These are phyloP conservation scores for Benitochromis conjunctus DNA, from an alignment of 2,113 vertebrate genomes.

Conservation along the genomic window DNA sequence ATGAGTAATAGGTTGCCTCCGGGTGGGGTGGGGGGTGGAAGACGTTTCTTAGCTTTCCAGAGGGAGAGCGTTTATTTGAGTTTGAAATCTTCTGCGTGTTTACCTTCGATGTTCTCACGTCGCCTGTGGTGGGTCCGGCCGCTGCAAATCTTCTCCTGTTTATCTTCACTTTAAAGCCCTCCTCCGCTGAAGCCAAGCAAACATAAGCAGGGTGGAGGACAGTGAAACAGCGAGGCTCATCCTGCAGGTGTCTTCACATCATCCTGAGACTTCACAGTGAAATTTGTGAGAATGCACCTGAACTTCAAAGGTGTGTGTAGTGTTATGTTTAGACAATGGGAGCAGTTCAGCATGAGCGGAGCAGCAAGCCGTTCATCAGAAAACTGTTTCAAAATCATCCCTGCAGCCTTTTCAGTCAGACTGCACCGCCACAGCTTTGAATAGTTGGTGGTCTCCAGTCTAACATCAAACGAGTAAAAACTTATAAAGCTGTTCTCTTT, in stretches of 20 bases:
- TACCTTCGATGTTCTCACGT: not conserved
- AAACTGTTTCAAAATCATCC: not conserved
- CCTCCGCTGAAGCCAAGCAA: not conserved
- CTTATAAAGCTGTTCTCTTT: not conserved
- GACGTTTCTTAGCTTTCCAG: not conserved
- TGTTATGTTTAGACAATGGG: conserved; percentile 10
- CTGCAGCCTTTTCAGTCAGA: not conserved
- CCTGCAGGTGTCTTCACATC: not conserved
- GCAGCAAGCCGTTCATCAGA: not conserved
- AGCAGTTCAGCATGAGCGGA: not conserved
- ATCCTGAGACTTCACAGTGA: not conserved
- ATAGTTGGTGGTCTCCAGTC: not conserved
- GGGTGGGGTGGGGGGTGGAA: not conserved
- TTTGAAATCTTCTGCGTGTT: not conserved
- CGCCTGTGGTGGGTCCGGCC: not conserved
- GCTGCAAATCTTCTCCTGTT: not conserved
- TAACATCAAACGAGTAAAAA: not conserved
- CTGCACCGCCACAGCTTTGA: not conserved
- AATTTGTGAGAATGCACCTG: not conserved
- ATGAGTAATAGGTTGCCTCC: not conserved
- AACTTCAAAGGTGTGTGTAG: not conserved
- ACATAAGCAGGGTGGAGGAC: not conserved
- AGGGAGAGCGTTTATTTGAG: not conserved
- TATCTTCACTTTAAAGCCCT: not conserved
- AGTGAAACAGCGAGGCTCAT: not conserved